Evolutionary conservation across 2,888 invertebrate species (phyloP).

Genomic region (Corbicula japonica): DNA sequence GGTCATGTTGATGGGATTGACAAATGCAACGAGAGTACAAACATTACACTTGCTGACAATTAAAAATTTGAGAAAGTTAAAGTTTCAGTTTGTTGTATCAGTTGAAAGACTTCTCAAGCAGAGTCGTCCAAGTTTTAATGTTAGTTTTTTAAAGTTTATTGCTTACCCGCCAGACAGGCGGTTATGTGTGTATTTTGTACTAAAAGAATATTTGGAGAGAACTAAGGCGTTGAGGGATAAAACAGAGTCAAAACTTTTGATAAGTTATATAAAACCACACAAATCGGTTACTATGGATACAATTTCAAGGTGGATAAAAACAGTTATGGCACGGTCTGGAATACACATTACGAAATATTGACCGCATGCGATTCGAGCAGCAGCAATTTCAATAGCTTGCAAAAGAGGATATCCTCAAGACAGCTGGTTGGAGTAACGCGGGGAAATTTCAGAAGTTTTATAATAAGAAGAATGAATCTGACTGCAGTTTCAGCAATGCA

Average conservation of each 20-base stretch:
- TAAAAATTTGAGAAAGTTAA: conserved; percentile 38
- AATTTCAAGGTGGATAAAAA: conserved; percentile 25
- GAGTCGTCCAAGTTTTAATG: conserved; percentile 18
- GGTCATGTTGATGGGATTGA: too few relatives aligned
- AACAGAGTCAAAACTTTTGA: conserved; percentile 1
- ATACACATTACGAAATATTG: neutral
- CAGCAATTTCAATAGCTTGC: neutral
- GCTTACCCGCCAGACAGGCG: conserved; percentile 42
- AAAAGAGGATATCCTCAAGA: neutral
- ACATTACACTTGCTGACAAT: too few relatives aligned
- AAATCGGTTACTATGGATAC: conserved; percentile 17
- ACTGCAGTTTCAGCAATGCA: conserved; percentile 4
- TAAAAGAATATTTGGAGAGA: conserved; percentile 26
- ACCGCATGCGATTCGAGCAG: neutral
- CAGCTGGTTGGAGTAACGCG: neutral
- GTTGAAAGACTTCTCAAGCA: conserved; percentile 15
- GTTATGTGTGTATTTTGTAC: conserved; percentile 13
- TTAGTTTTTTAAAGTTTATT: conserved; percentile 6
- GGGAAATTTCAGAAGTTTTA: neutral
- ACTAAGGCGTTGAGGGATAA: conserved; percentile 6
- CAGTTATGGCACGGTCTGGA: conserved; percentile 14
- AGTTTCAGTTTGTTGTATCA: conserved; percentile 19
- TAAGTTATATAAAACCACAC: conserved; percentile 36
- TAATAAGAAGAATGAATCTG: neutral
- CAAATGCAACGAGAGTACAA: too few relatives aligned